Evolutionary conservation across 2,797 vertebrate genomes (phyloP), one percentile per base, ranked within the genome.

Genomic region (Sebastes iracundus): DNA sequence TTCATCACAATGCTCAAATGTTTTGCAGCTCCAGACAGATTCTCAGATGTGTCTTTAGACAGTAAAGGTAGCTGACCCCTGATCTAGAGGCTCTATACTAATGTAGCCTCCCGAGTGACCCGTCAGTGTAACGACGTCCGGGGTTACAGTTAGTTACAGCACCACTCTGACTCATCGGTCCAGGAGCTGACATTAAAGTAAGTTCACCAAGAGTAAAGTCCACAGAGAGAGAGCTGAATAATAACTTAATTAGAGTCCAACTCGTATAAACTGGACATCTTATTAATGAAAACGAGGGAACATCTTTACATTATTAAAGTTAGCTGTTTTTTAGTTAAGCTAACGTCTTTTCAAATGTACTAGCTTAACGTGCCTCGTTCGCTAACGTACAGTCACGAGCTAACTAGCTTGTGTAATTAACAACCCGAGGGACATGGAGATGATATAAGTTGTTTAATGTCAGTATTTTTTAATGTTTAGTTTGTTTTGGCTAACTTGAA

Each of bases 321-420:
- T 22, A 33, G 35, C 35, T 38, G 35, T 38, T 3, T 3, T 3
- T 22, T 6, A 2, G 9, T 27, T 18, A 23, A 3, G 10, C 0
- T 22, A 49, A 30, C 32, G 30, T 66, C n/a, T 42, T n/a, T 4
- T 25, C 14, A 58, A 25, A 32, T 14, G 4, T 12, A 25, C 46
- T 77, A 80, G 78, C 69, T 81, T 69, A 72, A 68, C 33, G 4
- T 27, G 63, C 30, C 16, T 56, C 28, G 6, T 69, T 49, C 1
- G 59, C 68, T 62, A 74, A 42, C 16, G 2, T 53, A 9, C 28
- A 18, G 2, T 56, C 8, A 12, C 46, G 23, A 74, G 64, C 27
- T 63, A 75, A 18, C 55, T 59, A 75, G n/a, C 55, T 71, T 33
- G 33, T 7, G 7, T 33, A 14, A 7, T 23, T 22, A 52, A 14